These are phyloP conservation scores for Eurois occulta DNA, from an alignment of 2,888 invertebrate species.

Conservation along the genomic window DNA sequence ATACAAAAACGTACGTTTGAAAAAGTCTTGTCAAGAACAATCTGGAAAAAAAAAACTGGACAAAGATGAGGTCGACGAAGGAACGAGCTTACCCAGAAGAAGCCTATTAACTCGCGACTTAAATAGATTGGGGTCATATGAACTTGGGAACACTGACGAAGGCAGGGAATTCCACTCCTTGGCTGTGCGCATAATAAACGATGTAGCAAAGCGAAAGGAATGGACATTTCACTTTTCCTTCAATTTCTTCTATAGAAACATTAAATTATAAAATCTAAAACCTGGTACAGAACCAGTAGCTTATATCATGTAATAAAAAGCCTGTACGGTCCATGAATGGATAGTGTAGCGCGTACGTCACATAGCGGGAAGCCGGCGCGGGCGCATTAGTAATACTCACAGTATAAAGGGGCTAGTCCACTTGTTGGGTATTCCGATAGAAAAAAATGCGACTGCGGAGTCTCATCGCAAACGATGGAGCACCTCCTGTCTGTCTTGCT, in stretches of 20 bases:
- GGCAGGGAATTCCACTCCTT: no score
- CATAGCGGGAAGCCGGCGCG: slow-evolving; percentile 75
- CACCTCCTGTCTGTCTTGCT: background rate
- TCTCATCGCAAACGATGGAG: background rate
- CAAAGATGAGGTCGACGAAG: no score
- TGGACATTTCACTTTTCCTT: background rate
- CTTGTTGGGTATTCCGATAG: background rate
- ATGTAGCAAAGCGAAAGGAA: no score
- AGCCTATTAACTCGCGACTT: no score
- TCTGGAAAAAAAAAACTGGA: no score
- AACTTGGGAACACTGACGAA: no score
- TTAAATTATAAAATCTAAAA: slow-evolving; percentile 46
- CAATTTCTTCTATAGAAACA: slow-evolving; percentile 11
- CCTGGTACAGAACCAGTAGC: slow-evolving; percentile 36
- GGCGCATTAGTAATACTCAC: slow-evolving; percentile 60
- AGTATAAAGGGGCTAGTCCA: slow-evolving; percentile 35
- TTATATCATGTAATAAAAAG: slow-evolving; percentile 60
- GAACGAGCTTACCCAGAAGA: no score
- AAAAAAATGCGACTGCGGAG: background rate
- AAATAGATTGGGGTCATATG: no score
- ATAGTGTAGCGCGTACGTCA: slow-evolving; percentile 68
- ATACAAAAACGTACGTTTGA: background rate
- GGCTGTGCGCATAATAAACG: no score
- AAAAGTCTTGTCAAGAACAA: background rate
- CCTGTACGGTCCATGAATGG: slow-evolving; percentile 71